These are phyloP conservation scores for Malachius bipustulatus DNA, from an alignment of 2,888 invertebrate genomes.

Conservation along the genomic window DNA sequence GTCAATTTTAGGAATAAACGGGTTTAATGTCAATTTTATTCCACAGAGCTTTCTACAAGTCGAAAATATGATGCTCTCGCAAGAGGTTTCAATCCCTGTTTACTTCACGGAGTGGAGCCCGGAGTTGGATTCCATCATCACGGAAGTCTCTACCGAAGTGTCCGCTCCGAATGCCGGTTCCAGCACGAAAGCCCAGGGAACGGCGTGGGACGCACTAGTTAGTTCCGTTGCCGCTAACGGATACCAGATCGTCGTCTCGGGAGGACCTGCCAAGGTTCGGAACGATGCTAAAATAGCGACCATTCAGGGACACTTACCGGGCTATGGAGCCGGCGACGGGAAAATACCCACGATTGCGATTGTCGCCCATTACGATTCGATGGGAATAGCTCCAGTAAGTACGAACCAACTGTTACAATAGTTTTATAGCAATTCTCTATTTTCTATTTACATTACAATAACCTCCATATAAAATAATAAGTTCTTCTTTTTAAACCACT, in stretches of 20 bases:
- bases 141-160: slow-evolving; percentile 59
- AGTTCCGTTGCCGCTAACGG: slow-evolving; percentile 88
- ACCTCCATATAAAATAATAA: too few relatives aligned
- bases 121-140: slow-evolving; percentile 61
- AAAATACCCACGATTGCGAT: slow-evolving; percentile 70
- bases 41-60: slow-evolving; percentile 58
- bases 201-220: slow-evolving; percentile 73
- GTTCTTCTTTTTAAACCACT: too few relatives aligned
- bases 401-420: too few relatives aligned
- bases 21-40: slow-evolving; percentile 22
- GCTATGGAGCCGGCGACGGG: slow-evolving; percentile 51
- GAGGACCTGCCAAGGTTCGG: slow-evolving; percentile 56
- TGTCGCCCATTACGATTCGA: slow-evolving; percentile 88
- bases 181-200: too few relatives aligned
- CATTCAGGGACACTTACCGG: slow-evolving; percentile 71
- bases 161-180: slow-evolving; percentile 58
- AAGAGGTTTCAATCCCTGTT: slow-evolving; percentile 73
- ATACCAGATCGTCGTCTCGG: slow-evolving; percentile 80
- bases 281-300: slow-evolving; percentile 77
- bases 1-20: too few relatives aligned
- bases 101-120: slow-evolving; percentile 73
- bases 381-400: slow-evolving; percentile 80
- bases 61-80: slow-evolving; percentile 71
- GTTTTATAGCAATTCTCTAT: too few relatives aligned
- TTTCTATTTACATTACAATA: too few relatives aligned